phyloP scores from a whole-genome alignment of 2,888 invertebrate species.

The Nyleta sp. region DNA sequence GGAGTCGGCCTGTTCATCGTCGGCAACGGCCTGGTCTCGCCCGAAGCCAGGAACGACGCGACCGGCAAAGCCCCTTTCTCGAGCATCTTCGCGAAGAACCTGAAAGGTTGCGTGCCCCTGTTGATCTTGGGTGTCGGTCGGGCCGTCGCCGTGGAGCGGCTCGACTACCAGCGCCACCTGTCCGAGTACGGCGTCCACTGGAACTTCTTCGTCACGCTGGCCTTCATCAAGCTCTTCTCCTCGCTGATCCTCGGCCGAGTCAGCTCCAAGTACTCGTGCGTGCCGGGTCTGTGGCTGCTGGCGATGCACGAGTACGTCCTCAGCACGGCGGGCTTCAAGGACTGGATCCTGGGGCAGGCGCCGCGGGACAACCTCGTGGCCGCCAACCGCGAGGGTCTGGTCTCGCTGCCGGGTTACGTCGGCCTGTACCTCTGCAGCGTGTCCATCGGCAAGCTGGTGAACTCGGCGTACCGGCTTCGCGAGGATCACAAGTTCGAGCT shows the following conservation, averaged over 20 bases:
- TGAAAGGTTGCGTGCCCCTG: conserved; percentile 82
- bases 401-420: conserved; percentile 93
- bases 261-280: conserved; percentile 83
- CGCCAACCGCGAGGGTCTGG: conserved; percentile 96
- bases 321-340: conserved; percentile 86
- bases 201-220: conserved; percentile 99
- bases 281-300: conserved; percentile 84
- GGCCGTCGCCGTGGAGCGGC: conserved; percentile 84
- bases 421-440: conserved; percentile 91
- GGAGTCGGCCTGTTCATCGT: conserved; percentile 96
- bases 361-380: conserved; percentile 86
- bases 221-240: conserved; percentile 90
- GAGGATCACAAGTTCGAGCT: too few species aligned
- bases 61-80: conserved; percentile 55
- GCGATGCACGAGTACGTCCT: conserved; percentile 86
- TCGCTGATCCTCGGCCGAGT: conserved; percentile 85
- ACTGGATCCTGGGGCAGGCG: conserved; percentile 87
- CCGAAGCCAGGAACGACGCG: conserved; percentile 81
- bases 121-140: conserved; percentile 86
- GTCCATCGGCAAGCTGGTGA: conserved; percentile 85
- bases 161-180: conserved; percentile 93
- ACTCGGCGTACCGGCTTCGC: conserved; percentile 70
- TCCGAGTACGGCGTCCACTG: conserved; percentile 98
- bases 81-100: conserved; percentile 67
- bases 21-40: conserved; percentile 90